Evolutionary conservation across 2,797 vertebrate genomes (phyloP).

Genomic region (Lagocephalus sceleratus): DNA sequence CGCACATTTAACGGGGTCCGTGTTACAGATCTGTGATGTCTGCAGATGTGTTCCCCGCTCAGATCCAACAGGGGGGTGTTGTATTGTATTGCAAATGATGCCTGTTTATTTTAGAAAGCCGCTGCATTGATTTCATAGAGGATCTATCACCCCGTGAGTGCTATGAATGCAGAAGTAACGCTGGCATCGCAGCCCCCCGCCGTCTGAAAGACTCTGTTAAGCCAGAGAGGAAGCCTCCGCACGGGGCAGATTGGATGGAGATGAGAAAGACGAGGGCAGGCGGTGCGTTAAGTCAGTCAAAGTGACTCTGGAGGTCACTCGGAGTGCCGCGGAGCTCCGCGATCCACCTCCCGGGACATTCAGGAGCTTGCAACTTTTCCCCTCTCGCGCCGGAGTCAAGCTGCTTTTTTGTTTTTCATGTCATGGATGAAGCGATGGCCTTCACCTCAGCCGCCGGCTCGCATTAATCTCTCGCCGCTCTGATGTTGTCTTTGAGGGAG

Average conservation of each 20-base stretch:
- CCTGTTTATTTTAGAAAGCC: conserved; percentile 25
- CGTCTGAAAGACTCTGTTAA: conserved; percentile 38
- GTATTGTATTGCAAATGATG: conserved; percentile 20
- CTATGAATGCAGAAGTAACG: conserved; percentile 43
- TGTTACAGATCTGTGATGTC: too few species aligned
- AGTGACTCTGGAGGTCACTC: conserved; percentile 51
- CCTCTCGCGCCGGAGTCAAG: conserved; percentile 11
- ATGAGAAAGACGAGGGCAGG: conserved; percentile 42
- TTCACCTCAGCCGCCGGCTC: conserved; percentile 21
- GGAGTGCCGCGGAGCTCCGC: conserved; percentile 39
- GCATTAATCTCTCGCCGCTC: conserved; percentile 45
- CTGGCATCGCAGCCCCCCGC: conserved; percentile 31
- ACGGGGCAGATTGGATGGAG: conserved; percentile 34
- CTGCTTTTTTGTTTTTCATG: conserved; percentile 6
- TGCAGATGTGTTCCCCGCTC: too few species aligned
- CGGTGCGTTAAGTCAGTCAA: conserved; percentile 56
- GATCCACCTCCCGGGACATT: conserved; percentile 37
- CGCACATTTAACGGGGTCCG: conserved; percentile 6
- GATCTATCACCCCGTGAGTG: conserved; percentile 44
- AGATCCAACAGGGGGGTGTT: too few species aligned
- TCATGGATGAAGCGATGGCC: conserved; percentile 30
- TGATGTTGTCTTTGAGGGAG: too few species aligned
- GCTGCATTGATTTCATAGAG: conserved; percentile 31
- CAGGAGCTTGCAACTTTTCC: conserved; percentile 18
- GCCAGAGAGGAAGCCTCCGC: conserved; percentile 26